Percentiles rank a stretch among this genome's conserved stretches.
phyloP scores from a whole-genome alignment of 1,140 invertebrate genomes.

The Cydia splendana region DNA sequence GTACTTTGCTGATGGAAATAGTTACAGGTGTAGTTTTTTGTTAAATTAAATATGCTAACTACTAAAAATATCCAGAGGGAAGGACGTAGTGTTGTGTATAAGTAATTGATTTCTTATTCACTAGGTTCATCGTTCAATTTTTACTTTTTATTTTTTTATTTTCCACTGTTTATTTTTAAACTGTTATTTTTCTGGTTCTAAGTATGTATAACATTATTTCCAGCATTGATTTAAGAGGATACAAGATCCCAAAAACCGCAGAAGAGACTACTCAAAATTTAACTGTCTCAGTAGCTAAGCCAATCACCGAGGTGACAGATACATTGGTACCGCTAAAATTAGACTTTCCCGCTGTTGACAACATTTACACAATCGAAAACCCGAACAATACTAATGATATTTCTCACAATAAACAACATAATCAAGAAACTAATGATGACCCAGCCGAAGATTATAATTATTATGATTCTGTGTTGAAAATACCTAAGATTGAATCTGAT shows the following conservation, averaged over 20 bases:
- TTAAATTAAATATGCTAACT: constrained; percentile 23
- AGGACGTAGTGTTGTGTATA: no score
- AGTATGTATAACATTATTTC: constrained; percentile 18
- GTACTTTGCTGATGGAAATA: constrained; percentile 82
- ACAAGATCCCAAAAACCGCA: not conserved
- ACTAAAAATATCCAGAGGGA: no score
- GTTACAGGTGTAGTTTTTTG: constrained; percentile 80
- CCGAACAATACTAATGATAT: not conserved
- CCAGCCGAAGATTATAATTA: not conserved
- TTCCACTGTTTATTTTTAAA: no score
- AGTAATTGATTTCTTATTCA: no score
- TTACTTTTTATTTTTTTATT: no score
- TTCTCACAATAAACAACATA: not conserved
- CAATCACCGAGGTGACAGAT: not conserved
- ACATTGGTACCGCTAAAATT: not conserved
- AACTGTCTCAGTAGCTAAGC: not conserved
- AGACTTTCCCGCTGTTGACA: not conserved
- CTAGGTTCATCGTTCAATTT: no score
- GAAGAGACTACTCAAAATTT: not conserved
- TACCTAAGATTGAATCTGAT: not conserved
- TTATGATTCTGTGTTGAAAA: not conserved
- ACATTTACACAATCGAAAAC: not conserved
- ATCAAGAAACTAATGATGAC: not conserved
- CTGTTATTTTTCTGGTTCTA: not conserved
- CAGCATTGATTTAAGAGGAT: constrained; percentile 50